Conservation (phyloP, 2,797 vertebrate genomes). For the Simalia tracyae region DNA sequence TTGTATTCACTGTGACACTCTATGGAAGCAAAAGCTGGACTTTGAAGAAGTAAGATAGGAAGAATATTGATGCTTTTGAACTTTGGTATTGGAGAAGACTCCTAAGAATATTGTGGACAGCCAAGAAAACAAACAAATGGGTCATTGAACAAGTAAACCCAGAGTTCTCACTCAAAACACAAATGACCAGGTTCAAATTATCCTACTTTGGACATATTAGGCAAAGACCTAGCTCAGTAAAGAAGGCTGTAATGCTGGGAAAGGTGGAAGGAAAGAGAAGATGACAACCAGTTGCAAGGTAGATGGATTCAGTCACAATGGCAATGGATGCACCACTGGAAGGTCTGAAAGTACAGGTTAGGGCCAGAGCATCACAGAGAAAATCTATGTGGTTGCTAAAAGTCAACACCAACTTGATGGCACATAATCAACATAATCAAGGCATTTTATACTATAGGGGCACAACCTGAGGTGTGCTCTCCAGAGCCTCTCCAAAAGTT, state of each 20-base stretch:
- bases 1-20: neutral
- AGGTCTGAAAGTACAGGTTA: neutral
- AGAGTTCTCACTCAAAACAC: neutral
- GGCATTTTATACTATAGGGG: neutral
- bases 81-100: neutral
- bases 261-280: neutral
- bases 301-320: neutral
- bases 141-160: neutral
- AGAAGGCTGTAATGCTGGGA: neutral
- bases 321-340: neutral
- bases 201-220: neutral
- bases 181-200: neutral
- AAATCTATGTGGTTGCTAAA: neutral
- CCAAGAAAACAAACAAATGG: neutral
- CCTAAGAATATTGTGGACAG: neutral
- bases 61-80: neutral
- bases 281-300: neutral
- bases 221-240: neutral
- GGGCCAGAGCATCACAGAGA: neutral
- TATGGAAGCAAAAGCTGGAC: neutral
- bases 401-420: neutral
- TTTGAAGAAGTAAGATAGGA: neutral
- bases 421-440: neutral
- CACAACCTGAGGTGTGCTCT: neutral
- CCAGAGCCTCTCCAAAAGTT: neutral